Conservation (phyloP, 2,113 vertebrate species). For the Suricata suricatta region DNA sequence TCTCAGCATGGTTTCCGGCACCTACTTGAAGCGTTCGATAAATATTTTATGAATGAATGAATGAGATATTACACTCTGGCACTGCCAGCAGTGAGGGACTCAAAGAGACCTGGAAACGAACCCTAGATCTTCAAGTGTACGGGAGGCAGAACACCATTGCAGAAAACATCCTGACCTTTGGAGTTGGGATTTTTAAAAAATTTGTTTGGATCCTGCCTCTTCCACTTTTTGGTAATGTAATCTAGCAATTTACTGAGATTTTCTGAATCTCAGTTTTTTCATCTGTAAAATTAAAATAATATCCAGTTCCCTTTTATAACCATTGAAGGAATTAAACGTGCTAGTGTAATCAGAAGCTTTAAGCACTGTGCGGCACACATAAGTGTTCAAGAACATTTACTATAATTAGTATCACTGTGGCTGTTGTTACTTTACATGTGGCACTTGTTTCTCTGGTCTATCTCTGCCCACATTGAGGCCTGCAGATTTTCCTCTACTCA, state of each 20-base stretch:
- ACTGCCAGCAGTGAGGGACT: neutral
- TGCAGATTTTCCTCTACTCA: neutral
- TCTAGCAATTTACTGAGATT: neutral
- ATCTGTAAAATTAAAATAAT: neutral
- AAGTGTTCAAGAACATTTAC: neutral
- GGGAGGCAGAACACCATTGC: neutral
- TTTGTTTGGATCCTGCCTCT: neutral
- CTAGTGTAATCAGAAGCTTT: neutral
- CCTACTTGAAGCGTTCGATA: neutral
- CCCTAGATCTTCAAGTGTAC: neutral
- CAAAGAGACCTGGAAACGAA: neutral
- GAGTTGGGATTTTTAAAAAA: neutral
- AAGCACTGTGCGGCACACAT: neutral
- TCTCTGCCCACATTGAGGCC: neutral
- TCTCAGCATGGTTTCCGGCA: neutral
- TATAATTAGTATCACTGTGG: neutral
- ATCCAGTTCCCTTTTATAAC: neutral
- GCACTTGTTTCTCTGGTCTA: neutral
- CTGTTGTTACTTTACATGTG: neutral
- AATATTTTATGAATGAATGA: conserved; percentile 63
- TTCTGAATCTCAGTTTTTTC: conserved; percentile 12
- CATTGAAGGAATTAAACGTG: neutral
- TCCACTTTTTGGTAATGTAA: neutral
- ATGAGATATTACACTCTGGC: neutral
- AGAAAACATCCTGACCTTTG: neutral